Percentiles rank a stretch among this genome's conserved stretches.
Conservation (phyloP, 2,888 invertebrate genomes). For the Drosophila barbarae region DNA sequence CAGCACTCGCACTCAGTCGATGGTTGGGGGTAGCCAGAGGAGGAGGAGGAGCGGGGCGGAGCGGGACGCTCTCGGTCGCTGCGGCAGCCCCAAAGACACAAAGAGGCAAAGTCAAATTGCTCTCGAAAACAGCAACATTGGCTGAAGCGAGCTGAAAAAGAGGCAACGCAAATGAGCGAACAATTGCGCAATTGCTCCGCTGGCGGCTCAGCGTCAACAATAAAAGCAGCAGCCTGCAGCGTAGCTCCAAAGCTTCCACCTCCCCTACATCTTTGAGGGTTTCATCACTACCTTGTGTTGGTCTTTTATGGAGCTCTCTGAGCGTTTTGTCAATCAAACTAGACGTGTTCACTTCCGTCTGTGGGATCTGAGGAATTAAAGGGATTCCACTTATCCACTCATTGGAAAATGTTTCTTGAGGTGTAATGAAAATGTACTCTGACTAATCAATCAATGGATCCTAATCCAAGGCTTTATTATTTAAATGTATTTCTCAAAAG, state of each 20-base stretch:
- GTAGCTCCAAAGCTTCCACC: constrained; percentile 40
- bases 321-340: constrained; percentile 21
- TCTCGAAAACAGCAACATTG: constrained; percentile 37
- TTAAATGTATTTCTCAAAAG: not conserved
- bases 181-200: constrained; percentile 73
- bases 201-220: constrained; percentile 12
- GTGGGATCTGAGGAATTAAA: not conserved
- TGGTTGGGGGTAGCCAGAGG: constrained; percentile 36
- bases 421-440: not conserved
- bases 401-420: not conserved
- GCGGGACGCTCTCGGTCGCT: constrained; percentile 2
- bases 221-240: constrained; percentile 31
- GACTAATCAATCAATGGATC: not conserved
- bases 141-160: constrained; percentile 39
- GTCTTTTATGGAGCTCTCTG: constrained; percentile 11
- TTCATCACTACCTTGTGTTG: constrained; percentile 2
- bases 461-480: not conserved
- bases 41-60: not conserved
- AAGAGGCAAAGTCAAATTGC: constrained; percentile 31
- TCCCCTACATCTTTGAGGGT: not conserved
- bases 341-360: constrained; percentile 2
- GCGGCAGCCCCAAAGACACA: constrained; percentile 5
- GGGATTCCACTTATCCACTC: not conserved
- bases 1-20: constrained; percentile 40
- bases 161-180: constrained; percentile 54